Conservation (phyloP, 2,888 invertebrate genomes). For the Glomeris marginata region DNA sequence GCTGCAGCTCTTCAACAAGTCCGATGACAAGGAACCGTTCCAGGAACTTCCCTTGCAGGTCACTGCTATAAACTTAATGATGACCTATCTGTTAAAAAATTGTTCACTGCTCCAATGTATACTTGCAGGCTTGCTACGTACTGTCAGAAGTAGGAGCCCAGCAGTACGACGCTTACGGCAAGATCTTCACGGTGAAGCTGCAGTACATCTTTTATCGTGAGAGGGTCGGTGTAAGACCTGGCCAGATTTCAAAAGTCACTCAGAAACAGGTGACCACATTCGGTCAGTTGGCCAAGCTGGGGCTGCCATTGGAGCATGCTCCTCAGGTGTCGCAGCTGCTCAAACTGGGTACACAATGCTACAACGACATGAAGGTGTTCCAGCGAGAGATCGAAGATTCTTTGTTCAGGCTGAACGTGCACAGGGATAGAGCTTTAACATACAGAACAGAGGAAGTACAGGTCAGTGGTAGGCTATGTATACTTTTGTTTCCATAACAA, state of each 20-base stretch:
- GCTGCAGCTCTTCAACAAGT: constrained; percentile 68
- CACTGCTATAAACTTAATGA: too few relatives aligned
- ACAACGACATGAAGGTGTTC: constrained; percentile 82
- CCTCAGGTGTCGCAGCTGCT: constrained; percentile 87
- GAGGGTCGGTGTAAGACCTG: constrained; percentile 86
- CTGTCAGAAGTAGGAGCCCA: constrained; percentile 83
- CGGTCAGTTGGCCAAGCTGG: constrained; percentile 86
- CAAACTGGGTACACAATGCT: constrained; percentile 81
- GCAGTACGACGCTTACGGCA: constrained; percentile 97
- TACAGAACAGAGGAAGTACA: constrained; percentile 97
- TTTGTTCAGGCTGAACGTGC: constrained; percentile 66
- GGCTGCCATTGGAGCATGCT: constrained; percentile 91
- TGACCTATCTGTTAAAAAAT: too few relatives aligned
- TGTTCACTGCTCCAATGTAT: too few relatives aligned
- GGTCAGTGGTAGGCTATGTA: too few relatives aligned
- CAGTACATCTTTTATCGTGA: constrained; percentile 98
- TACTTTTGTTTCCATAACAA: too few relatives aligned
- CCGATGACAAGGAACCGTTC: constrained; percentile 76
- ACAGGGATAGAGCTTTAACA: constrained; percentile 71
- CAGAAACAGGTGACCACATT: constrained; percentile 66
- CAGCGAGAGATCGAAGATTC: constrained; percentile 84
- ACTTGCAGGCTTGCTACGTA: constrained; percentile 72
- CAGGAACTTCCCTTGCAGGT: constrained; percentile 68
- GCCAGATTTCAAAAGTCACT: constrained; percentile 78
- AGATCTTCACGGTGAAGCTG: constrained; percentile 94